phyloP scores from a whole-genome alignment of 2,797 vertebrate genomes.

The Loris lydekkerianus region DNA sequence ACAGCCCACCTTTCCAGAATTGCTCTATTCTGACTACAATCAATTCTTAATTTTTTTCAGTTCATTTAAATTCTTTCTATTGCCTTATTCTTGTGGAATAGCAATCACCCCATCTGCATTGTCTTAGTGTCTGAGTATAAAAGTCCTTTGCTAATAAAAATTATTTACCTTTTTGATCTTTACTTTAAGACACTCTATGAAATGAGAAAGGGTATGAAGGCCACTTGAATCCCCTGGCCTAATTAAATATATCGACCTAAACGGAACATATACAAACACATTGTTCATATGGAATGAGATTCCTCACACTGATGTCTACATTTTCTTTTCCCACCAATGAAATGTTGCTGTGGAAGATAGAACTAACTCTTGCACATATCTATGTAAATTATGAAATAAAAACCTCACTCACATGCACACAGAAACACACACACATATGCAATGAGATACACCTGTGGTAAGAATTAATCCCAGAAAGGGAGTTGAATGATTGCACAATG shows the following conservation, averaged over 20 bases:
- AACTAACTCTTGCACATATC: background rate
- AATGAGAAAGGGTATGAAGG: background rate
- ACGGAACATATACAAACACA: background rate
- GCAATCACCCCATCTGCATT: background rate
- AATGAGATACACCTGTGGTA: background rate
- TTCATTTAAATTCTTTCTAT: constrained; percentile 73
- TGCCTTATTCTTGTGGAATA: constrained; percentile 68
- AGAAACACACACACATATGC: background rate
- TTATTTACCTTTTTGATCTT: constrained; percentile 38
- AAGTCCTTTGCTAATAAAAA: constrained; percentile 65
- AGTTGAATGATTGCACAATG: background rate
- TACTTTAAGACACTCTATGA: background rate
- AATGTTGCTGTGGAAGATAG: background rate
- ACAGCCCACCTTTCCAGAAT: constrained; percentile 34
- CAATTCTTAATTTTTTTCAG: constrained; percentile 79
- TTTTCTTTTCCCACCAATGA: constrained; percentile 41
- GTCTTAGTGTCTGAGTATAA: constrained; percentile 38
- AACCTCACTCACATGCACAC: background rate
- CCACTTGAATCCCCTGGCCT: background rate
- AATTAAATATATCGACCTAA: constrained; percentile 32
- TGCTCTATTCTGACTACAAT: constrained; percentile 64
- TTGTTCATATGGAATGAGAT: constrained; percentile 28
- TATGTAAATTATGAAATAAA: background rate
- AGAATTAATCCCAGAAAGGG: background rate
- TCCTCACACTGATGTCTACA: background rate